Base-by-base conservation (phyloP, 2,888 invertebrate species). In the Megamerina dolium region DNA sequence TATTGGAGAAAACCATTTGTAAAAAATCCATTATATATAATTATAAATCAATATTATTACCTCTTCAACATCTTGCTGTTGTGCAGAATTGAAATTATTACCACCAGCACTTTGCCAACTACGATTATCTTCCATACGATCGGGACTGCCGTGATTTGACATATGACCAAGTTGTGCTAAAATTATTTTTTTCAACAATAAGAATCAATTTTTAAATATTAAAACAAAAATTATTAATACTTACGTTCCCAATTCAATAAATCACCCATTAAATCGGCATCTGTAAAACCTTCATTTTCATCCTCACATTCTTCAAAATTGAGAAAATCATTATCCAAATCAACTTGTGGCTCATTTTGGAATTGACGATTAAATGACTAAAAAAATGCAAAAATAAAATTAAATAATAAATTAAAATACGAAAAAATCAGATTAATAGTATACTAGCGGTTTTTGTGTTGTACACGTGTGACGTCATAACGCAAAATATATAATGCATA, bases 241-340 rank as follows among this genome's bases (percentile, higher is more conserved):
- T 67, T 55, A 71, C 71, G 58, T 47, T 70, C 76, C 83, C 83
- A 83, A 33, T 74, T 80, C 72, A 91, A 87, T 66, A 90, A 82
- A 68, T 88, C 90, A 49, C 80, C 82, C 58, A 83, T 78, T 72
- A 70, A 62, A 36, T 67, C 71, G 13, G 63, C 64, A 47, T 68
- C 64, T 44, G 64, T 61, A 29, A 64, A 65, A 40, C 63, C 65
- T 37, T 64, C 65, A 49, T 69, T 69, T 46, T 68, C 70, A 8
- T 62, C 78, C 48, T 79, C 80, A 48, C 77, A 76, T 45, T 77
- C 74, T 54, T 80, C 72, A 33, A 78, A 81, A 32, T 76, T 77
- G 53, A 83, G 79, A 36, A 85, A 73, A 57, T 82, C 82, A 54
- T 77, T 78, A 54, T 85, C 85, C 32, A 79, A 68, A 56, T 83